A percentile compares a stretch with the other conserved stretches of the same genome.
phyloP scores from a whole-genome alignment of 2,113 vertebrate genomes.

The Picathartes gymnocephalus region DNA sequence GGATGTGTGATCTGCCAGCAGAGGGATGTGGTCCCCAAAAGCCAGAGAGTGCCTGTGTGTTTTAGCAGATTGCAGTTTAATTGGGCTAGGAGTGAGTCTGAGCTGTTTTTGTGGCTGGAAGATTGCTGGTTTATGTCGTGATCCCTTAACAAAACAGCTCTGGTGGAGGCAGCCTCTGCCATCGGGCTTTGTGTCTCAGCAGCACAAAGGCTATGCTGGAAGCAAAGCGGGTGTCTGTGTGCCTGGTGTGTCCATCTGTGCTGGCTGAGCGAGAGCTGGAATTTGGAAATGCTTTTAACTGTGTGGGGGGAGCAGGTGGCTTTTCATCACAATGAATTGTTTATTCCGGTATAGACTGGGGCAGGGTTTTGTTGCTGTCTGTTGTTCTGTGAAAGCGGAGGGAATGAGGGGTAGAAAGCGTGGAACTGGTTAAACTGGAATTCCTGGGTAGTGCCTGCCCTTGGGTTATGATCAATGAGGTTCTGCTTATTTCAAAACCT shows the following conservation, averaged over 20 bases:
- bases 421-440: conserved; percentile 51
- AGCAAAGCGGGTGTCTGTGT: not conserved
- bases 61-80: not conserved
- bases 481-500: not conserved
- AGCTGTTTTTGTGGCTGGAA: not conserved
- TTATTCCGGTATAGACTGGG: not conserved
- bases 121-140: not conserved
- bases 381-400: not conserved
- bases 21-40: not conserved
- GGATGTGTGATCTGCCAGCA: not conserved
- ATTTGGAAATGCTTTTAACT: conserved; percentile 3
- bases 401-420: not conserved
- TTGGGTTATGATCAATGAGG: not conserved
- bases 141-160: conserved; percentile 24
- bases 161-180: not conserved
- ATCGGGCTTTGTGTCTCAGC: not conserved
- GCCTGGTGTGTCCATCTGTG: not conserved
- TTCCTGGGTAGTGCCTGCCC: not conserved
- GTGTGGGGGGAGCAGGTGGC: not conserved
- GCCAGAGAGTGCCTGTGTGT: not conserved
- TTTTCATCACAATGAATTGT: not conserved
- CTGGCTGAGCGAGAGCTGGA: not conserved
- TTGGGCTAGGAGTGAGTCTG: not conserved
- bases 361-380: not conserved
- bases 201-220: conserved; percentile 8